Conservation (phyloP, 2,888 invertebrate species). For the Rhamnusium bicolor region DNA sequence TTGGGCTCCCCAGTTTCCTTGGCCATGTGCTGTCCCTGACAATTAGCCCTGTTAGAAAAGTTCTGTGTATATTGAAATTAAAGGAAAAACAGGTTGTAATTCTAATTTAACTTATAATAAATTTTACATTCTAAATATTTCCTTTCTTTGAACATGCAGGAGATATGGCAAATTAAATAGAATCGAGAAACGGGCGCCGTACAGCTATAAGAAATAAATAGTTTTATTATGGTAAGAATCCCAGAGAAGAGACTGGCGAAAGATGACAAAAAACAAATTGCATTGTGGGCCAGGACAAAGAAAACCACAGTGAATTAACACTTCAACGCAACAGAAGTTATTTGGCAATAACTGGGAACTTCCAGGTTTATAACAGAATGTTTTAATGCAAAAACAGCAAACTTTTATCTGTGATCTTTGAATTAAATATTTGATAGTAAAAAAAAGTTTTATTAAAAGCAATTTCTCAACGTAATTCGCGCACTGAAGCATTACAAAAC, state of each 20-base stretch:
- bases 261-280: neutral
- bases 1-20: too few species aligned
- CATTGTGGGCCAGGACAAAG: conserved; percentile 10
- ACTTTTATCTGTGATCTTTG: neutral
- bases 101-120: too few species aligned
- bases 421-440: conserved; percentile 15
- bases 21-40: too few species aligned
- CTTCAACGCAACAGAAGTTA: neutral
- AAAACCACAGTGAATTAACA: conserved; percentile 10
- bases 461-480: conserved; percentile 13
- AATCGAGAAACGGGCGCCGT: too few species aligned
- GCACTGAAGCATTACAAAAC: conserved; percentile 21
- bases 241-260: neutral
- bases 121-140: too few species aligned
- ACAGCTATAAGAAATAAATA: too few species aligned
- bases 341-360: conserved; percentile 10
- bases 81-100: too few species aligned
- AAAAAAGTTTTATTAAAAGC: conserved; percentile 6
- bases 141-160: too few species aligned
- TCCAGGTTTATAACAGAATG: neutral
- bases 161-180: too few species aligned
- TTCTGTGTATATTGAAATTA: too few species aligned
- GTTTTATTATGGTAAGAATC: neutral
- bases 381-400: neutral
- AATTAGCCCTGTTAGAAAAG: too few species aligned